Conservation (phyloP, 64 coral and sea anemone genomes). For the Catalaphyllia jardinei region DNA sequence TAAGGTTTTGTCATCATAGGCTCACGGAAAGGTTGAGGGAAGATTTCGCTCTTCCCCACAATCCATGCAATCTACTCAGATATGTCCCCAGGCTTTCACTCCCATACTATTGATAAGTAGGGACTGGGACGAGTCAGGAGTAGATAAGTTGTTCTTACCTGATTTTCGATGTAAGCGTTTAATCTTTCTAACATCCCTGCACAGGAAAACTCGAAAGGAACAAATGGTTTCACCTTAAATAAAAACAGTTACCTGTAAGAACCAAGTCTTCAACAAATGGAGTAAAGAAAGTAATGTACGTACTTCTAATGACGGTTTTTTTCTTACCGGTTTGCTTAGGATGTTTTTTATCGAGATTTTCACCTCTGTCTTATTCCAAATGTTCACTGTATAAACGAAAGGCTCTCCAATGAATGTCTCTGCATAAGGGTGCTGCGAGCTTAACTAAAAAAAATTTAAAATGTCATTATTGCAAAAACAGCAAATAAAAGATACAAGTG, state of each 20-base stretch:
- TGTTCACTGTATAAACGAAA: conserved; percentile 36
- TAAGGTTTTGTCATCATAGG: too few species aligned
- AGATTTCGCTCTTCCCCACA: too few species aligned
- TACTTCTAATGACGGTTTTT: background rate
- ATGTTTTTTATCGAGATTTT: background rate
- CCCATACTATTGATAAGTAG: too few species aligned
- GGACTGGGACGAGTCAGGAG: background rate
- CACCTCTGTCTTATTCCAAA: conserved; percentile 36
- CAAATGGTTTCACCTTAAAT: conserved; percentile 29
- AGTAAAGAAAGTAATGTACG: too few species aligned
- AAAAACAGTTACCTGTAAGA: background rate
- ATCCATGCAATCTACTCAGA: too few species aligned
- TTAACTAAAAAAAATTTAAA: conserved; percentile 20
- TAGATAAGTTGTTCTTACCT: background rate
- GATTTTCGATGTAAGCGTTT: conserved; percentile 60
- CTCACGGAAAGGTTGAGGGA: too few species aligned
- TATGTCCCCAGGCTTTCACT: too few species aligned
- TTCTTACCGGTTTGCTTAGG: conserved; percentile 30
- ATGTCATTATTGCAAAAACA: background rate
- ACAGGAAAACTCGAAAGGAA: conserved; percentile 50
- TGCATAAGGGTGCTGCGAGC: conserved; percentile 45
- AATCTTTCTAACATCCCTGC: conserved; percentile 58
- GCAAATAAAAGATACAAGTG: too few species aligned
- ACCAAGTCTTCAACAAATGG: too few species aligned
- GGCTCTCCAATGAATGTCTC: conserved; percentile 35